Evolutionary conservation across 2,888 invertebrate genomes (phyloP).

Genomic region (Drosophila nr. perissopoda): DNA sequence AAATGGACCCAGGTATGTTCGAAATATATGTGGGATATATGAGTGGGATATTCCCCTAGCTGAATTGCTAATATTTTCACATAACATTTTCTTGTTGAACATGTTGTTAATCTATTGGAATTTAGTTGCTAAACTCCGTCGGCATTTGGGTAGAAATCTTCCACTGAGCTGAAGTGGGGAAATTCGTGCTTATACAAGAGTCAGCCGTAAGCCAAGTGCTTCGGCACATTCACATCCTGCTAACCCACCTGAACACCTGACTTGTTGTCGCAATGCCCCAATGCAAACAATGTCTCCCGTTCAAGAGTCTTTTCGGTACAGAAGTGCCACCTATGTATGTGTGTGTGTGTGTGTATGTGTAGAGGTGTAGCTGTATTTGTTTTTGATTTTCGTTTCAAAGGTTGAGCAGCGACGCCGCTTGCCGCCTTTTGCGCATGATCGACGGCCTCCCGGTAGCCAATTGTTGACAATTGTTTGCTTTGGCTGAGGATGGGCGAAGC

Average conservation of each 20-base stretch:
- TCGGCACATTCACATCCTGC: constrained; percentile 34
- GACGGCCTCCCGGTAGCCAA: constrained; percentile 77
- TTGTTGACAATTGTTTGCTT: constrained; percentile 59
- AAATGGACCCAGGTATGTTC: constrained; percentile 71
- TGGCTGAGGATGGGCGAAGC: constrained; percentile 36
- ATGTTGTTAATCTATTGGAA: neutral
- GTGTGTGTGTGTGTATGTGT: neutral
- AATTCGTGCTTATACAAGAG: constrained; percentile 18
- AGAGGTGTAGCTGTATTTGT: constrained; percentile 48
- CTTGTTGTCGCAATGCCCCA: constrained; percentile 49
- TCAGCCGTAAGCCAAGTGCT: constrained; percentile 15
- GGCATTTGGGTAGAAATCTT: constrained; percentile 32
- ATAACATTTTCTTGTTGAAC: neutral
- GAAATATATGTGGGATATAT: neutral
- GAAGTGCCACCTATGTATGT: constrained; percentile 3
- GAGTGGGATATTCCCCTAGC: no score
- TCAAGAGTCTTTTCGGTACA: constrained; percentile 47
- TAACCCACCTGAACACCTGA: constrained; percentile 38
- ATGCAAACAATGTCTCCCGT: constrained; percentile 43
- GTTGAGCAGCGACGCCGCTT: constrained; percentile 53
- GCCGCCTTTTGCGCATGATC: constrained; percentile 74
- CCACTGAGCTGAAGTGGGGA: constrained; percentile 48
- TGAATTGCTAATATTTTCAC: neutral
- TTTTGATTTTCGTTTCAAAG: constrained; percentile 75
- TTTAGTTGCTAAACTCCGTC: constrained; percentile 28